Percentiles rank a stretch among this genome's conserved stretches.
Conservation (phyloP, 2,888 invertebrate species). For the Apocheima hispidaria region DNA sequence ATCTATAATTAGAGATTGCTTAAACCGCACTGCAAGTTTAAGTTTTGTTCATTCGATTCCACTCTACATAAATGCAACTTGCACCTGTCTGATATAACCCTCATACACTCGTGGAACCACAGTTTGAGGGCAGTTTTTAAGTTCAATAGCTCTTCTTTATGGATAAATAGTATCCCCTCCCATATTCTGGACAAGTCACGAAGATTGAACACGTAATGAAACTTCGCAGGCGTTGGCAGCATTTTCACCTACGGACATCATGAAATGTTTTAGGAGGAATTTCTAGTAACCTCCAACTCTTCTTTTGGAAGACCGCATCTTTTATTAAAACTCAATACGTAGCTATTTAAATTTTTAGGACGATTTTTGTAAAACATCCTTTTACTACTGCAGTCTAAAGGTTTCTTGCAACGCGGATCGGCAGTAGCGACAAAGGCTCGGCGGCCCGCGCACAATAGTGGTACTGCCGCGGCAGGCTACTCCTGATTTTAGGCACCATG, state of each 20-base stretch:
- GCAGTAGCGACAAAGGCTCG: too few relatives aligned
- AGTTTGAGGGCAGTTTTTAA: conserved; percentile 87
- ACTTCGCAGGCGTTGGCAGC: conserved; percentile 96
- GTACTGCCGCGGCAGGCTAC: too few relatives aligned
- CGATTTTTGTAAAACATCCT: not conserved
- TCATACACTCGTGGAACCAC: conserved; percentile 95
- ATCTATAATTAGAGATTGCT: too few relatives aligned
- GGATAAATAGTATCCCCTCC: conserved; percentile 94
- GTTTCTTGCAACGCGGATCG: too few relatives aligned
- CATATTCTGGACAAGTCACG: conserved; percentile 96
- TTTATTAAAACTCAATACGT: too few relatives aligned
- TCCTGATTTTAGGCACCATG: too few relatives aligned
- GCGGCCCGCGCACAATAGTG: too few relatives aligned
- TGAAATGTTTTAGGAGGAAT: not conserved
- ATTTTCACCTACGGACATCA: conserved; percentile 86
- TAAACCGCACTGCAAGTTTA: too few relatives aligned
- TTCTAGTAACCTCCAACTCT: not conserved
- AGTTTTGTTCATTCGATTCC: not conserved
- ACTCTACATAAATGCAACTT: not conserved
- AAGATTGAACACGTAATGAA: conserved; percentile 96
- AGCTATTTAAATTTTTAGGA: too few relatives aligned
- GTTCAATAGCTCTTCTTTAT: conserved; percentile 87
- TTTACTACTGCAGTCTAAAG: too few relatives aligned
- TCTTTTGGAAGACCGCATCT: too few relatives aligned
- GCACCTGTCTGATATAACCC: conserved; percentile 94